Evolutionary conservation across 2,888 invertebrate genomes (phyloP), one percentile per base, ranked within the genome.

Genomic region (Pherbina coryleti): DNA sequence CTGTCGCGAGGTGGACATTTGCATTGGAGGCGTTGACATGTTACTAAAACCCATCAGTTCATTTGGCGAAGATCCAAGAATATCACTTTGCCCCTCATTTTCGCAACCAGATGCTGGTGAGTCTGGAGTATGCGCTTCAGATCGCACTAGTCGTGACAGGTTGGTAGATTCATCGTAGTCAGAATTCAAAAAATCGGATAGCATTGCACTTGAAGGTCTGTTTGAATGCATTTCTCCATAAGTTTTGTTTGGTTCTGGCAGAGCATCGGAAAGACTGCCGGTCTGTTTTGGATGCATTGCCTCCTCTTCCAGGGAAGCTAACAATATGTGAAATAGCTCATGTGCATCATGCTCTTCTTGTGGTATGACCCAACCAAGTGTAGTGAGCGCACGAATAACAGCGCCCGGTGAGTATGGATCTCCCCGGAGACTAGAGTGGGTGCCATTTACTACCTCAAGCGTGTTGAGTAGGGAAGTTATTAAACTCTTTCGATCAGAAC

Each of bases 261-360:
- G 92, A 0, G 95, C 95, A 88, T 95, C 95, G 0, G 95, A 95
- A 2, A 95, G 91, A 83, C 95, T 94, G 64, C 95, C 95, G 69
- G 88, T 79, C 79, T 88, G 88, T 51, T 89, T 88, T 1, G 89
- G 89, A 53, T 88, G 83, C 19, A 85, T 84, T 5, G 92, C 93
- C 90, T 98, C 98, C 86, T 97, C 96, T 87, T 97, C 97, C 70
- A 98, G 91, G 17, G 97, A 97, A n/a, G 95, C 93, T 9, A 97
- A 91, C 83, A 98, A 91, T 9, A 97, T 95, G 89, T 97, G 96
- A 84, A 98, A 93, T 73, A 98, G 90, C 90, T 98, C 98, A 88
- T 98, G 98, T 0, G 97, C 96, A 90, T 98, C 98, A 89, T 98
- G 95, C 90, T 98, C 97, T 82, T 96, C 97, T 82, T 97, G 96